Percentiles rank a stretch among this genome's conserved stretches.
phyloP scores from a whole-genome alignment of 2,797 vertebrate genomes.

The Megalops cyprinoides region DNA sequence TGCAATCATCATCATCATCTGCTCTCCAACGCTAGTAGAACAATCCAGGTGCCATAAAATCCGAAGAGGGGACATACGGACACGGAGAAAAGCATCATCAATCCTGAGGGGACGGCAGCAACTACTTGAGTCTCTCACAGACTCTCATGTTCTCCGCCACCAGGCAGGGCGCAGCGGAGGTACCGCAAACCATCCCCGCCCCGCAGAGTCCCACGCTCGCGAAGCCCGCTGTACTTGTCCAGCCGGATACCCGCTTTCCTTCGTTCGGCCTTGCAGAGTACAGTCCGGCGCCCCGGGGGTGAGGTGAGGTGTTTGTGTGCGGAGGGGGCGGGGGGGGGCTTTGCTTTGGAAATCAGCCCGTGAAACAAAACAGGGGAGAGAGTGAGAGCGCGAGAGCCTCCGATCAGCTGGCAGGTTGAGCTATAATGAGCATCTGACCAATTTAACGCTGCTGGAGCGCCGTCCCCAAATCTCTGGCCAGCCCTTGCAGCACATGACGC shows the following conservation, averaged over 20 bases:
- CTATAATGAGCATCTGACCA: constrained; percentile 60
- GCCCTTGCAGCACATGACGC: constrained; percentile 71
- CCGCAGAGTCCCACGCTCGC: constrained; percentile 57
- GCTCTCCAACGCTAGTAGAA: constrained; percentile 65
- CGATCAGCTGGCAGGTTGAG: constrained; percentile 60
- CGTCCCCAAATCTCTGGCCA: constrained; percentile 39
- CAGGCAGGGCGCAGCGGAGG: constrained; percentile 52
- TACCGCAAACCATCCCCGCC: constrained; percentile 69
- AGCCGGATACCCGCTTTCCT: constrained; percentile 63
- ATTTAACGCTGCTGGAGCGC: constrained; percentile 47
- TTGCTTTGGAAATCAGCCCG: constrained; percentile 46
- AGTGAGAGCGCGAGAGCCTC: constrained; percentile 43
- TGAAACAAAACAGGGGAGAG: constrained; percentile 42
- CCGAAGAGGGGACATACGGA: constrained; percentile 56
- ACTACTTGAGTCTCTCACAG: constrained; percentile 60
- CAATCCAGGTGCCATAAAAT: constrained; percentile 61
- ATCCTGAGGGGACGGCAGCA: constrained; percentile 63
- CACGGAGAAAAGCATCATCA: constrained; percentile 62
- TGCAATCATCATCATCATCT: constrained; percentile 67
- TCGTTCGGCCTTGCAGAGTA: constrained; percentile 60
- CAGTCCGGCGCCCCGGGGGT: constrained; percentile 62
- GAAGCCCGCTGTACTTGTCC: constrained; percentile 64
- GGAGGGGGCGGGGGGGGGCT: constrained; percentile 39
- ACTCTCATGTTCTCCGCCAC: constrained; percentile 58
- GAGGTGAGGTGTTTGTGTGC: too few relatives aligned